These are phyloP conservation scores for Lydus trimaculatus DNA, from an alignment of 2,888 invertebrate genomes.

Conservation along the genomic window DNA sequence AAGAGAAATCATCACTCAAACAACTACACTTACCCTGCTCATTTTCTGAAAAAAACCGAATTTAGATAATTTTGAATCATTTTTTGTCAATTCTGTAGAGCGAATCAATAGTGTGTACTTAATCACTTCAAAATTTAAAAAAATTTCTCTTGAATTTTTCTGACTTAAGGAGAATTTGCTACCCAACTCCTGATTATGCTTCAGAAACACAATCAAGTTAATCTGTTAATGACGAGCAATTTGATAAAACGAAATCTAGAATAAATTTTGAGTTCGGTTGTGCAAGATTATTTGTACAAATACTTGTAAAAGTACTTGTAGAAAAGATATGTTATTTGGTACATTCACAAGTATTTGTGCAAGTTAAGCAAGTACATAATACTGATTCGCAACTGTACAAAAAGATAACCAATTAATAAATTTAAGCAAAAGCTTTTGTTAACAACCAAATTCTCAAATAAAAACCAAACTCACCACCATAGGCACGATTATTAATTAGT, in stretches of 20 bases:
- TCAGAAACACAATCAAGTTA: too few species aligned
- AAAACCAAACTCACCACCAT: conserved; percentile 73
- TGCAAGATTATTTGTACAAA: too few species aligned
- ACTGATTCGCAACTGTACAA: background rate
- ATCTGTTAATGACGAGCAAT: too few species aligned
- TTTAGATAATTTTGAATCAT: conserved; percentile 30
- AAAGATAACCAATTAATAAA: conserved; percentile 17
- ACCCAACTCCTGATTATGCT: too few species aligned
- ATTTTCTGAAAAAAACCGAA: conserved; percentile 59
- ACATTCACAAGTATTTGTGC: too few species aligned
- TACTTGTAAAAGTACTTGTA: too few species aligned
- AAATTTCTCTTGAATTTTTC: too few species aligned
- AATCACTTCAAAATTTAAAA: background rate
- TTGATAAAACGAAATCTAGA: too few species aligned
- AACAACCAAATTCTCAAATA: conserved; percentile 14
- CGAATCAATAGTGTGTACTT: background rate
- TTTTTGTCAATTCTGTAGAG: background rate
- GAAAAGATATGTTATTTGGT: too few species aligned
- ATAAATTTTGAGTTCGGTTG: too few species aligned
- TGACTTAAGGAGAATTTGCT: too few species aligned
- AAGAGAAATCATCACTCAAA: conserved; percentile 38
- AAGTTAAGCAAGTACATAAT: background rate
- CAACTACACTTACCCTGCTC: conserved; percentile 60
- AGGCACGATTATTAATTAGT: conserved; percentile 78
- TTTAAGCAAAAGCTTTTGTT: conserved; percentile 9